These are phyloP conservation scores for Musca domestica DNA, from an alignment of 1,140 invertebrate genomes.

Conservation along the genomic window DNA sequence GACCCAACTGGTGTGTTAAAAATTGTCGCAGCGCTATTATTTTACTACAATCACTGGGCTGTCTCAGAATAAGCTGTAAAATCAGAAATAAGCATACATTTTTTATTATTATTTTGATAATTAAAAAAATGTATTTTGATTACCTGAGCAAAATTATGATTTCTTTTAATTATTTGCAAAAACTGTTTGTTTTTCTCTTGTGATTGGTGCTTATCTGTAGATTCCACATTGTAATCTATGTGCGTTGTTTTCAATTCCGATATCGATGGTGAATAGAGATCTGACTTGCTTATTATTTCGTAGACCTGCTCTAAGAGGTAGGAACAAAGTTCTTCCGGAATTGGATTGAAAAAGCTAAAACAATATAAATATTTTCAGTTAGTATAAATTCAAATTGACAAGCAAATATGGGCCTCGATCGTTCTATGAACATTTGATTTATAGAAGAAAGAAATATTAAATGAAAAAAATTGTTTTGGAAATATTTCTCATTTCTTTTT, in stretches of 20 bases:
- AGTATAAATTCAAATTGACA: no score
- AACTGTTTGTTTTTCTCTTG: not conserved
- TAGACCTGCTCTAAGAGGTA: constrained; percentile 45
- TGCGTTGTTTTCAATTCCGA: not conserved
- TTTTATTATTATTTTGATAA: no score
- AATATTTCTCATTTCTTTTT: not conserved
- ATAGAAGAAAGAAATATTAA: not conserved
- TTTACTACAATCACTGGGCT: constrained; percentile 48
- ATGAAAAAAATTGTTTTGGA: not conserved
- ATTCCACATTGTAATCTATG: not conserved
- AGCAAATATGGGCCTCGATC: no score
- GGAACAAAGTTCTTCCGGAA: constrained; percentile 46
- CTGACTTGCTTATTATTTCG: constrained; percentile 46
- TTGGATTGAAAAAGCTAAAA: constrained; percentile 42
- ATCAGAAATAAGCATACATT: not conserved
- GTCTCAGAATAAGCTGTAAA: constrained; percentile 44
- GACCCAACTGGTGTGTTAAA: constrained; percentile 45
- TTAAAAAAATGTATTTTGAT: not conserved
- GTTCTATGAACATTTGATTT: not conserved
- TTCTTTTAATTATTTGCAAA: constrained; percentile 24
- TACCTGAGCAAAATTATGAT: constrained; percentile 48
- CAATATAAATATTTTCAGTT: not conserved
- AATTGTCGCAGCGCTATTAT: constrained; percentile 46
- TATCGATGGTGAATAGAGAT: constrained; percentile 29
- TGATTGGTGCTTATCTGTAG: not conserved